phyloP scores from a whole-genome alignment of 2,113 vertebrate genomes.

The Dinomys branickii region DNA sequence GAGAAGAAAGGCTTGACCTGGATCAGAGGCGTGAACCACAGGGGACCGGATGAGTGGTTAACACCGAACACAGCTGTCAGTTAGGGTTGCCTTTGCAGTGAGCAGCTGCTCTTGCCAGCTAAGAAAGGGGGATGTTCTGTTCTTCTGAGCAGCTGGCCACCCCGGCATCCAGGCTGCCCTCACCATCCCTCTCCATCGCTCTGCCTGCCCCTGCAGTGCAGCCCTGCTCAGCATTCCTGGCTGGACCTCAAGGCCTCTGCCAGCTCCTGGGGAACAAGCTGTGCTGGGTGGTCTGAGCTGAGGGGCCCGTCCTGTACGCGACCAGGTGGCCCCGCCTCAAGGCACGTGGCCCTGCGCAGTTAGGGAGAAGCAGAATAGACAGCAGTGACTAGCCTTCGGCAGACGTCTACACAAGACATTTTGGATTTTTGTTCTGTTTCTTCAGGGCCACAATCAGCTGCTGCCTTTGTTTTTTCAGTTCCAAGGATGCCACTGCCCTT shows the following conservation, averaged over 20 bases:
- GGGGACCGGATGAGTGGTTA: neutral
- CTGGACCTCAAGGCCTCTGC: neutral
- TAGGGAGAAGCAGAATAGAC: neutral
- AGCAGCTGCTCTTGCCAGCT: neutral
- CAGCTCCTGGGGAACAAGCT: neutral
- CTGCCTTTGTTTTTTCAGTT: neutral
- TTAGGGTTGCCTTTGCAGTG: neutral
- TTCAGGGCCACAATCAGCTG: neutral
- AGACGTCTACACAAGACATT: neutral
- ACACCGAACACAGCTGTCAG: neutral
- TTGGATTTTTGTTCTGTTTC: neutral
- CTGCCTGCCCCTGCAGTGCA: neutral
- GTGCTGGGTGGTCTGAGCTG: neutral
- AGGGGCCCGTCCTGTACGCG: neutral
- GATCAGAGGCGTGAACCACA: neutral
- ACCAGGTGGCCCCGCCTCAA: neutral
- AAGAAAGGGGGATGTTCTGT: neutral
- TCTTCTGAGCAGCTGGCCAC: neutral
- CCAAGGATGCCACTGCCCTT: neutral
- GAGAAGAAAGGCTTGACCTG: neutral
- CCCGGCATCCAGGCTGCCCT: fast-evolving
- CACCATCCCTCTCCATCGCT: neutral
- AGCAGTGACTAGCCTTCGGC: neutral
- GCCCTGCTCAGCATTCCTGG: neutral
- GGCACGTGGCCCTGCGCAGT: neutral